These are phyloP conservation scores for Neotoxoptera formosana DNA, from an alignment of 1,140 invertebrate genomes.

Conservation along the genomic window DNA sequence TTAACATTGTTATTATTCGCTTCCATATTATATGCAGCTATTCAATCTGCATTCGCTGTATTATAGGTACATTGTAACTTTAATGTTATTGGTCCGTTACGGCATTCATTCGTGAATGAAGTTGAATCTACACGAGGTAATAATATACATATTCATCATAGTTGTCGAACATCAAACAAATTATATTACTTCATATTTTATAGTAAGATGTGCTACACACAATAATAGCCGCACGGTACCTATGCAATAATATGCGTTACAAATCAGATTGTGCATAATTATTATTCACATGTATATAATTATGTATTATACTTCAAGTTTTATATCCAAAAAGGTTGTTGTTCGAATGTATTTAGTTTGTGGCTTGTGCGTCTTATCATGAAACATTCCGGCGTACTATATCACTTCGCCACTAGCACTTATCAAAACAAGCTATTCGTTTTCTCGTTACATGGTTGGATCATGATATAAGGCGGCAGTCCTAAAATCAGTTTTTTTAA, in stretches of 20 bases:
- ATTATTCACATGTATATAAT: neutral
- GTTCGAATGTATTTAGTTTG: neutral
- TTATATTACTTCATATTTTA: neutral
- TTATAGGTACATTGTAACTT: constrained; percentile 24
- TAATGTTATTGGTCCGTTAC: neutral
- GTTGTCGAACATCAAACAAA: neutral
- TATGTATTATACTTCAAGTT: neutral
- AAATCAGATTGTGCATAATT: neutral
- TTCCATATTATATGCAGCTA: neutral
- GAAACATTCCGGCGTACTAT: neutral
- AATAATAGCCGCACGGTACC: no score
- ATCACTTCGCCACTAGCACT: neutral
- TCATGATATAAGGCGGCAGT: neutral
- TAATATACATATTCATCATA: neutral
- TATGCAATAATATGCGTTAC: neutral
- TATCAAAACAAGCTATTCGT: neutral
- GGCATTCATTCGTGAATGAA: neutral
- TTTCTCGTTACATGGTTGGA: neutral
- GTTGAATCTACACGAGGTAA: neutral
- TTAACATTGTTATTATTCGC: neutral
- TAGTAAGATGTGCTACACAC: no score
- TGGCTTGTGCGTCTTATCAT: neutral
- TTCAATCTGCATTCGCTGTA: constrained; percentile 1
- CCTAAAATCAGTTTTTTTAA: neutral
- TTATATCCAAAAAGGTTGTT: neutral